These are phyloP conservation scores for Schizaphis graminum DNA, from an alignment of 2,888 invertebrate species.

Conservation along the genomic window DNA sequence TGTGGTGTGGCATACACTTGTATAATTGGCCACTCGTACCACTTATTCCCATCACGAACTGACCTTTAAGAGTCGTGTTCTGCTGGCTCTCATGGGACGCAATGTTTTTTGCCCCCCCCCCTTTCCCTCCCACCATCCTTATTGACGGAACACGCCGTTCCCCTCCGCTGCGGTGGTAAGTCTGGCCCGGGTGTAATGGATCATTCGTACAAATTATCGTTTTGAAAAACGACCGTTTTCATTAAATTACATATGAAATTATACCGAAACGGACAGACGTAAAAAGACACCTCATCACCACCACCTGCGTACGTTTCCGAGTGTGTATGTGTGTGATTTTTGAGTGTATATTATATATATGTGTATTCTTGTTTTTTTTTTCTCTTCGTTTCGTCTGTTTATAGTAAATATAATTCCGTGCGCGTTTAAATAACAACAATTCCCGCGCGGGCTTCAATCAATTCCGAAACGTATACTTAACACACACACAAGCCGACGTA, in stretches of 20 bases:
- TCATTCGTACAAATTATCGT: slow-evolving; percentile 64
- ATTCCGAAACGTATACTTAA: slow-evolving; percentile 65
- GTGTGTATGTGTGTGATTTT: slow-evolving; percentile 55
- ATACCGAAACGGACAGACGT: slow-evolving; percentile 65
- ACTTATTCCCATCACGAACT: slow-evolving; percentile 64
- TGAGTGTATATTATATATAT: background rate
- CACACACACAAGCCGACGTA: background rate
- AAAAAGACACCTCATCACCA: slow-evolving; percentile 58
- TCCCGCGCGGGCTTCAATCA: slow-evolving; percentile 61
- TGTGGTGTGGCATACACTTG: slow-evolving; percentile 45
- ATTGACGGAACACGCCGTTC: background rate
- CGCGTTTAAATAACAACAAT: slow-evolving; percentile 51
- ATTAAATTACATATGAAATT: slow-evolving; percentile 63
- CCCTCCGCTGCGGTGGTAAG: background rate
- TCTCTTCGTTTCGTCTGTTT: slow-evolving; percentile 20
- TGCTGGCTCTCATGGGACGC: slow-evolving; percentile 41
- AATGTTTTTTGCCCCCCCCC: background rate
- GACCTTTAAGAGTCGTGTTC: slow-evolving; percentile 64
- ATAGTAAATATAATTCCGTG: slow-evolving; percentile 52
- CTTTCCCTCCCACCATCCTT: background rate
- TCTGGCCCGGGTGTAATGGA: slow-evolving; percentile 47
- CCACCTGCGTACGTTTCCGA: slow-evolving; percentile 41
- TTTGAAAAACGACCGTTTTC: slow-evolving; percentile 65
- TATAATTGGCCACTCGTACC: slow-evolving; percentile 64
- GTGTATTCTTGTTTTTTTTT: slow-evolving; percentile 26